A percentile compares a stretch with the other conserved stretches of the same genome.
These are phyloP conservation scores for Gorsachius goisagi DNA, from an alignment of 2,113 vertebrate genomes.

Conservation along the genomic window DNA sequence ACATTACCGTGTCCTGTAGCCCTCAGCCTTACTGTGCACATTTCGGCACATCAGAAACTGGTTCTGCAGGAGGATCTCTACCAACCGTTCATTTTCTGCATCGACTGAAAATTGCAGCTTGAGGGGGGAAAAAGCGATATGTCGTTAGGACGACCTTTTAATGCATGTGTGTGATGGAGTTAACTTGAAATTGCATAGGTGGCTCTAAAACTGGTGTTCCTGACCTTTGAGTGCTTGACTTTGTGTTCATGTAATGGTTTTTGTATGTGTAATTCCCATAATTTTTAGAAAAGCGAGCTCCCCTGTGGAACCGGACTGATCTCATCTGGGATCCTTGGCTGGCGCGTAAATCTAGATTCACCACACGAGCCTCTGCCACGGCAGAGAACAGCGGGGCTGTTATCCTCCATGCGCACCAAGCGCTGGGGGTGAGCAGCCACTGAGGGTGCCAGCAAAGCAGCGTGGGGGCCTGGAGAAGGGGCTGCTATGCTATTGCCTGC, in stretches of 20 bases:
- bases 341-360: not conserved
- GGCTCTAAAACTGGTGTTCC: not conserved
- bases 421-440: not conserved
- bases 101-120: not conserved
- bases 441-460: not conserved
- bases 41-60: not conserved
- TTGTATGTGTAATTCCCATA: not conserved
- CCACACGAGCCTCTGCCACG: not conserved
- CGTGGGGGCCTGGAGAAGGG: not conserved
- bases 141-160: not conserved
- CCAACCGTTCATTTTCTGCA: not conserved
- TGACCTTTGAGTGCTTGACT: not conserved
- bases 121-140: not conserved
- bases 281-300: not conserved
- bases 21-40: not conserved
- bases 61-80: not conserved
- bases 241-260: not conserved
- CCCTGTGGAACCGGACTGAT: not conserved
- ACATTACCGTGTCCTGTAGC: not conserved
- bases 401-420: not conserved
- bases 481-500: rapidly evolving
- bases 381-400: not conserved
- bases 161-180: not conserved
- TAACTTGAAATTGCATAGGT: not conserved
- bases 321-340: not conserved